Evolutionary conservation across 2,888 invertebrate species (phyloP).

Genomic region (Troides aeacus): DNA sequence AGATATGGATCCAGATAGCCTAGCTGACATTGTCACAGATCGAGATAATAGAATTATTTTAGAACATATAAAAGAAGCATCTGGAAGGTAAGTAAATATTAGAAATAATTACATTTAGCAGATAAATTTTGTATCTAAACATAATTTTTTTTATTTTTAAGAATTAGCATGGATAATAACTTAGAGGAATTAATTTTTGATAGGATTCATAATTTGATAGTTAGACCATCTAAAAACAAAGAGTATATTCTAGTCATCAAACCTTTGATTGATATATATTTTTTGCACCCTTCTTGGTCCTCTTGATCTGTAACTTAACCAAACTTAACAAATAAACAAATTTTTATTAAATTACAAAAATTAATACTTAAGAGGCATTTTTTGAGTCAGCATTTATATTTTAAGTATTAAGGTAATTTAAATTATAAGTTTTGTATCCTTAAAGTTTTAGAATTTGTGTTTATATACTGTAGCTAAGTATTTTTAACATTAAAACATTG

Average conservation of each 20-base stretch:
- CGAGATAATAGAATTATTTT: conserved; percentile 87
- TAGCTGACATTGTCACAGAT: conserved; percentile 89
- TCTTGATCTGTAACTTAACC: too few relatives aligned
- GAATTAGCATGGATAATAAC: background rate
- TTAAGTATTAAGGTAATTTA: too few relatives aligned
- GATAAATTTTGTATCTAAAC: background rate
- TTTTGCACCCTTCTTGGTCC: too few relatives aligned
- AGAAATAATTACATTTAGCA: conserved; percentile 23
- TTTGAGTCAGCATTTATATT: too few relatives aligned
- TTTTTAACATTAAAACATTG: conserved; percentile 4
- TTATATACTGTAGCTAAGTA: background rate
- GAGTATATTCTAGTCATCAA: too few relatives aligned
- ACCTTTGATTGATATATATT: too few relatives aligned
- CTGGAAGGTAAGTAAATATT: conserved; percentile 81
- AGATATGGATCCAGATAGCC: conserved; percentile 94
- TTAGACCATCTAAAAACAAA: too few relatives aligned
- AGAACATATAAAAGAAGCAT: conserved; percentile 90
- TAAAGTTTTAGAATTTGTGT: background rate
- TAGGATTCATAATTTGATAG: too few relatives aligned
- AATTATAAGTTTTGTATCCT: background rate
- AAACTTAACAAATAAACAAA: too few relatives aligned
- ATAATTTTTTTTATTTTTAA: background rate
- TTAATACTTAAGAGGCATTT: too few relatives aligned
- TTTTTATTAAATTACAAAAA: too few relatives aligned
- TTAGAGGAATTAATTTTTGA: too few relatives aligned